phyloP scores from a whole-genome alignment of 1,140 invertebrate species.

The Luehdorfia chinensis region DNA sequence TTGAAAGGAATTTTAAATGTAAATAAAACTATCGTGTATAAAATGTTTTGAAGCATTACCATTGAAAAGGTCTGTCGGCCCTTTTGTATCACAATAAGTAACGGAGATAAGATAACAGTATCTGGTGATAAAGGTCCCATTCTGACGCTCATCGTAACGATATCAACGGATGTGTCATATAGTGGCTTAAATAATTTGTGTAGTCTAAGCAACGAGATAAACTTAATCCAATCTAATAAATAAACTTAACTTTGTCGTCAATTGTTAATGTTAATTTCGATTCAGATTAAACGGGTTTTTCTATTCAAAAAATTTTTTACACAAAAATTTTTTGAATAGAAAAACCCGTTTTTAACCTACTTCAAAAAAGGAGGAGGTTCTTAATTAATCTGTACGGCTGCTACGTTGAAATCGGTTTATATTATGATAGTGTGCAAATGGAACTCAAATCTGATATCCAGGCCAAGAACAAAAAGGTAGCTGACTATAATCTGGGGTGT shows the following conservation, averaged over 20 bases:
- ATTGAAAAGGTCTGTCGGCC: constrained; percentile 16
- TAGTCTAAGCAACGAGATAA: constrained; percentile 4
- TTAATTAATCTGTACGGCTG: no score
- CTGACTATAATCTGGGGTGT: no score
- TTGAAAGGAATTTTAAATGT: no score
- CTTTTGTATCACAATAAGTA: constrained; percentile 14
- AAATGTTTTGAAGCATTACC: constrained; percentile 5
- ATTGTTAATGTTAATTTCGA: neutral
- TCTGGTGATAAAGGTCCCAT: constrained; percentile 7
- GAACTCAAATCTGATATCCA: no score
- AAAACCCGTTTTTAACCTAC: no score
- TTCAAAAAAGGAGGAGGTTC: no score
- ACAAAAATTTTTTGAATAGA: no score
- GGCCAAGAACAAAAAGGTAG: no score
- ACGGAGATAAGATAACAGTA: constrained; percentile 13
- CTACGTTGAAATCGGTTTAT: no score
- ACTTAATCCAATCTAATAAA: no score
- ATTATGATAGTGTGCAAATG: no score
- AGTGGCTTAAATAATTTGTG: constrained; percentile 5
- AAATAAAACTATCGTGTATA: neutral
- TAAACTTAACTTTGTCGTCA: neutral
- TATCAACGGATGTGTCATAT: constrained; percentile 9
- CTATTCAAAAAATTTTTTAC: no score
- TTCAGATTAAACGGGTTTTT: neutral
- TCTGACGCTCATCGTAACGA: constrained; percentile 13